These are phyloP conservation scores for Pollenia angustigena DNA, from an alignment of 2,888 invertebrate genomes.

Conservation along the genomic window DNA sequence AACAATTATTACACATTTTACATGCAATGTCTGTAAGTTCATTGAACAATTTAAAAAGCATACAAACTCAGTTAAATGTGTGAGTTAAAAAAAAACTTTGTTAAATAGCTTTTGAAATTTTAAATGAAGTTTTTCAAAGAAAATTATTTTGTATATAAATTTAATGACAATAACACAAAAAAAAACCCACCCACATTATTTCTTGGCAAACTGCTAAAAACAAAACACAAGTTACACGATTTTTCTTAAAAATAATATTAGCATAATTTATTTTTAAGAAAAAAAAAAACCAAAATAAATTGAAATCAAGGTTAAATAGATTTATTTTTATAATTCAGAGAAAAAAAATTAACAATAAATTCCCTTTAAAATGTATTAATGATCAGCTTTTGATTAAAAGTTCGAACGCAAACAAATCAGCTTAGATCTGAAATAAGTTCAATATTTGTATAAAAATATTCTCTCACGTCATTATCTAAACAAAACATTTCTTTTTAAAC, in stretches of 20 bases:
- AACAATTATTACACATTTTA: slow-evolving; percentile 67
- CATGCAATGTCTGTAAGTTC: slow-evolving; percentile 74
- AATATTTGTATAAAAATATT: background rate
- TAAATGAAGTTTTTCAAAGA: slow-evolving; percentile 50
- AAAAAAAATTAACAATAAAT: slow-evolving; percentile 17
- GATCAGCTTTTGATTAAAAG: too few species aligned
- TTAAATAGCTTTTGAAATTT: slow-evolving; percentile 4
- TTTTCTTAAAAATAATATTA: slow-evolving; percentile 55
- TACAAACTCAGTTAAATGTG: slow-evolving; percentile 10
- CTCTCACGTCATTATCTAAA: background rate
- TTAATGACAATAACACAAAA: slow-evolving; percentile 59
- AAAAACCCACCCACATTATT: slow-evolving; percentile 62
- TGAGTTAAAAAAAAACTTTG: background rate
- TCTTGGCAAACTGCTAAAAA: background rate
- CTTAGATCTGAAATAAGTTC: background rate
- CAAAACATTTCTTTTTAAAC: background rate
- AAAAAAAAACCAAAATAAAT: slow-evolving; percentile 1
- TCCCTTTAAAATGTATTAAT: background rate
- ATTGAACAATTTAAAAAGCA: slow-evolving; percentile 72
- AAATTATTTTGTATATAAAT: slow-evolving; percentile 38
- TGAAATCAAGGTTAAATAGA: slow-evolving; percentile 49
- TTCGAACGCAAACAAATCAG: background rate
- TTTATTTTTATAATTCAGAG: slow-evolving; percentile 4
- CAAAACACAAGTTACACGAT: slow-evolving; percentile 36
- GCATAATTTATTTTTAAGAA: slow-evolving; percentile 57